Base-by-base conservation (phyloP, 2,888 invertebrate species). In the Platerodrilus igneus region DNA sequence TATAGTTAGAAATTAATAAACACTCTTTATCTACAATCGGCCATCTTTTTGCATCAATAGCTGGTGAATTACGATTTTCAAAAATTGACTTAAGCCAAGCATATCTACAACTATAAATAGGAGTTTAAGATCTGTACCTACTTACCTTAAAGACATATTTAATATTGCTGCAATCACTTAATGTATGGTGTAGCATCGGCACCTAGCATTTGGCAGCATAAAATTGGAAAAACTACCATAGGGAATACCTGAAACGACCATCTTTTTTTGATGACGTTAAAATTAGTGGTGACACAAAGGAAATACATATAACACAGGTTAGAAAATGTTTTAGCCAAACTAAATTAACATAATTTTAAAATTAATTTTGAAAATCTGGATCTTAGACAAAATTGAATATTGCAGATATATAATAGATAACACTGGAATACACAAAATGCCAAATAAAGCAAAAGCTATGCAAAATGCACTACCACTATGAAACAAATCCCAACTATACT, bases 271-370 rank as follows among this genome's bases (percentile, higher is more conserved):
- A 29, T 17, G 29, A 29, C 18, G 7, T 16, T 18, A 6, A 4
- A 3, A 3, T 29, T n/a, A 29, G 18, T n/a, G 29, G 13, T 11
- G 13, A 17, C 11, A 9, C 16, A 18, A 10, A 17, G n/a, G 3
- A 4, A 17, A 29, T 9, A 2, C 10, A 29, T 29, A 18, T 29
- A 29, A 9, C 16, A n/a, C 8, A 5, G 29, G 8, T 18, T 17
- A 18, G 18, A n/a, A 17, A 16, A 7, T 2, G 6, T 17, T 3
- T 17, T 15, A 11, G 20, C n/a, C 15, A 21, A 7, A n/a, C n/a
- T n/a, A n/a, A n/a, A n/a, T n/a, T n/a, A n/a, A 34, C 4, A 20
- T 15, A 10, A 34, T 19, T 7, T 23, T 3, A 33, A 33, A 35
- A 17, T 28, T 5, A 28, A 17, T 2, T 11, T 9, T 9, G 9